phyloP scores from a whole-genome alignment of 2,888 invertebrate genomes.

The Aromia moschata region DNA sequence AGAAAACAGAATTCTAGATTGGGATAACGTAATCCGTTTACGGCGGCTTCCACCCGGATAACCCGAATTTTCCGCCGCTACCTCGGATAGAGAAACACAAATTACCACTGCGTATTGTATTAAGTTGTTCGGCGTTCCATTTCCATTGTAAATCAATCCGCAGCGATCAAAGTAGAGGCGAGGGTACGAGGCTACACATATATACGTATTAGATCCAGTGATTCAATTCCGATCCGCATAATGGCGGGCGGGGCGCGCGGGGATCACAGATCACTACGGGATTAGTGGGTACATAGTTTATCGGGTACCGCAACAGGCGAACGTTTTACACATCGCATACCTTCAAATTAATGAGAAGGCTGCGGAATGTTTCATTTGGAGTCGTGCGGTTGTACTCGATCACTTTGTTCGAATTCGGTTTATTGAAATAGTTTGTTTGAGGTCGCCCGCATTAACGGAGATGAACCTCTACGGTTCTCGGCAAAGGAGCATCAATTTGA shows the following conservation, averaged over 20 bases:
- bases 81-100: slow-evolving; percentile 10
- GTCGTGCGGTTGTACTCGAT: slow-evolving; percentile 42
- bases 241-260: slow-evolving; percentile 39
- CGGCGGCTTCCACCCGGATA: not conserved
- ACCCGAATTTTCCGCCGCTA: slow-evolving; percentile 10
- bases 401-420: slow-evolving; percentile 39
- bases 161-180: slow-evolving; percentile 10
- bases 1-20: no score
- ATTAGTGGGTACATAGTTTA: slow-evolving; percentile 50
- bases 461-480: no score
- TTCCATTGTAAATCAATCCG: slow-evolving; percentile 21
- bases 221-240: slow-evolving; percentile 39
- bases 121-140: slow-evolving; percentile 13
- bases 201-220: slow-evolving; percentile 11
- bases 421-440: slow-evolving; percentile 50
- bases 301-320: slow-evolving; percentile 49
- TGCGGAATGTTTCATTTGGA: slow-evolving; percentile 48
- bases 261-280: slow-evolving; percentile 45
- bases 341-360: slow-evolving; percentile 44
- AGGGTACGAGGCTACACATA: not conserved
- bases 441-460: slow-evolving; percentile 27
- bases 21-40: slow-evolving; percentile 8
- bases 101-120: slow-evolving; percentile 11
- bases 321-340: slow-evolving; percentile 51
- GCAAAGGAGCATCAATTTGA: no score